Base-by-base conservation (phyloP, 2,888 invertebrate species). In the Teleogryllus oceanicus region DNA sequence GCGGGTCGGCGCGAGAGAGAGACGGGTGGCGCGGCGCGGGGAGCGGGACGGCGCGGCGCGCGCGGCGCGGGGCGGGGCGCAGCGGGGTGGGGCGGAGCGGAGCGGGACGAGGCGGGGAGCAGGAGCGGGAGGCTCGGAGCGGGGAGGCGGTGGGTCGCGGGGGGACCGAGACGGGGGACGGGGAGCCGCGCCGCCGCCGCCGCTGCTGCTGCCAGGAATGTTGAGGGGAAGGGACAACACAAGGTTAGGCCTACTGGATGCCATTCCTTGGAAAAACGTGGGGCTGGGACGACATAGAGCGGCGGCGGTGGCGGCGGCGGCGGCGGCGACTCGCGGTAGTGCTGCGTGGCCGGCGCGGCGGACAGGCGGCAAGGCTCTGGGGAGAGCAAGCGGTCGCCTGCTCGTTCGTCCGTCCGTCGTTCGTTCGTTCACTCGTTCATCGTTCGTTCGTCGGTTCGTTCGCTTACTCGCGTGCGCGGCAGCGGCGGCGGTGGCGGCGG, bases 211-310 rank as follows among this genome's bases (percentile, higher is more conserved):
- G 62, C 62, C 62, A 62, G 62, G 62, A 62, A 62, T 62, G 62
- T 62, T n/a, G 62, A 62, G 62, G 62, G 62, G 16, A 62, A 62
- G 62, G 62, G 62, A 62, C 62, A 62, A 62, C 62, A 62, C 62
- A 62, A 62, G 62, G 62, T 62, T 62, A 62, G 62, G 62, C 62
- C 62, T 62, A 62, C 62, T 62, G 16, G 62, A 62, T 62, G 62
- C 62, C 62, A 62, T 62, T 62, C 62, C 62, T 62, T n/a, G 62
- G 62, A 62, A 62, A 62, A 62, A 62, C 62, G 62, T 62, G 62
- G 62, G 62, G 62, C 62, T 62, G 62, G n/a, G 62, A 62, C 62
- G 62, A 62, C 62, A 62, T 62, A 62, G 62, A 62, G 37, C 62
- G 62, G 62, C 62, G n/a, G n/a, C 62, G n/a, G 62, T 16, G 62